Percentiles rank a stretch among this genome's conserved stretches.
Conservation (phyloP, 1,140 invertebrate species). For the Cotesia glomerata region DNA sequence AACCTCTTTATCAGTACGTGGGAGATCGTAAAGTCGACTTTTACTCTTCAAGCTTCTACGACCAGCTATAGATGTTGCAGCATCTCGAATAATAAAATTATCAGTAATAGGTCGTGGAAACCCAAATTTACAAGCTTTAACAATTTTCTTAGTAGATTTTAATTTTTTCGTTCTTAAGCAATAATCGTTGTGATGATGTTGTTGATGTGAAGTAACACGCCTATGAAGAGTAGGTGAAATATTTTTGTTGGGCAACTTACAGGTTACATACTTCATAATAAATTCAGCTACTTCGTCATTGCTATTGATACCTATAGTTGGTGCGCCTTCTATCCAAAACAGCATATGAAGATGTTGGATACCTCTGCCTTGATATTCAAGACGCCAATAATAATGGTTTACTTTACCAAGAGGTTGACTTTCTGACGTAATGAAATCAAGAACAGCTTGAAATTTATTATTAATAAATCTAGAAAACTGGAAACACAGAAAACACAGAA, state of each 20-base stretch:
- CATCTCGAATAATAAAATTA: not conserved
- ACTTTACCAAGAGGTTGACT: not conserved
- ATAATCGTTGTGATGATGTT: constrained; percentile 11
- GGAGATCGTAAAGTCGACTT: not conserved
- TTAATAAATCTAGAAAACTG: too few relatives aligned
- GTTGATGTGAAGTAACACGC: constrained; percentile 34
- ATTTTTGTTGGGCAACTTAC: constrained; percentile 33
- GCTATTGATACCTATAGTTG: constrained; percentile 26
- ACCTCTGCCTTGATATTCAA: not conserved
- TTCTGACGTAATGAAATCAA: not conserved
- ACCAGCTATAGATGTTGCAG: not conserved
- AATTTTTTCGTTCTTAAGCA: too few relatives aligned
- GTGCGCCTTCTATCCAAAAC: constrained; percentile 38
- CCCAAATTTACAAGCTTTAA: not conserved
- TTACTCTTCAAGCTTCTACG: not conserved
- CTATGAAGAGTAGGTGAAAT: constrained; percentile 29
- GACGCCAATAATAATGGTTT: not conserved
- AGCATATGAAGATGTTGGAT: constrained; percentile 3
- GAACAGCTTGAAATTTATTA: not conserved
- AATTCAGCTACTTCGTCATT: constrained; percentile 39
- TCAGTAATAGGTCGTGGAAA: not conserved
- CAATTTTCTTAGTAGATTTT: not conserved
- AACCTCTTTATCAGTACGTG: not conserved
- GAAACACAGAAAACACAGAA: too few relatives aligned
- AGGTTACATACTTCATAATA: constrained; percentile 46